Evolutionary conservation across 2,113 vertebrate genomes (phyloP), one percentile per base, ranked within the genome.

Genomic region (Scytalopus superciliaris): DNA sequence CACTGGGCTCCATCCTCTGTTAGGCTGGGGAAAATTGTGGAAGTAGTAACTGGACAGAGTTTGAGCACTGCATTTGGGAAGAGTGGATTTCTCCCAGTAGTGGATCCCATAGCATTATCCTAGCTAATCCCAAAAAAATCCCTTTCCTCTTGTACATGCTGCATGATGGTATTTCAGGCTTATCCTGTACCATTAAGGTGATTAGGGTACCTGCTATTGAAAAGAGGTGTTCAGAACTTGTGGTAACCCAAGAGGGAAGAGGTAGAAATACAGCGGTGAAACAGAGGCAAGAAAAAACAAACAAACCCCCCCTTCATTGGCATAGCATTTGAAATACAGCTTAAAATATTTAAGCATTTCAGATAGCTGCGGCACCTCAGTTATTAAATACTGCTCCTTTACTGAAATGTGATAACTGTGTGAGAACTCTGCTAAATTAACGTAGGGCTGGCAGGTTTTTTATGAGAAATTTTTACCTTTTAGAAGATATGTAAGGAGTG

Each of bases 51-150:
- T 50, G 59, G 47, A 27, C 18, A 10, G 8, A n/a, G 37, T 19
- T 56, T 37, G 53, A 85, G 31, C 3, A 6, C 37, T 55, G 53
- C 47, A 50, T 76, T 79, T 57, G 63, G 75, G 49, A 93, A 77
- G 31, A 66, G 85, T 66, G 30, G 68, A 80, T 94, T 84, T 93
- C 55, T 95, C 42, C 50, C 39, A 47, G 63, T 19, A 92, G 85
- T 57, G 72, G 56, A 88, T 94, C 55, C 90, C 57, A 23, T 62
- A 74, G 66, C 28, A 49, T 94, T 93, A 95, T 75, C 74, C 74
- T 16, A 24, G 57, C 59, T 93, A 93, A 92, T 94, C 82, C 84
- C n/a, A 3, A 10, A 68, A 88, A 96, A 92, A 94, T 92, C 88
- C 85, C 37, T 92, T 85, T 93, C 35, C 59, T 95, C 68, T 88